Evolutionary conservation across 1,140 invertebrate species (phyloP), one percentile per base, ranked within the genome.

Genomic region (Heliothis virescens): DNA sequence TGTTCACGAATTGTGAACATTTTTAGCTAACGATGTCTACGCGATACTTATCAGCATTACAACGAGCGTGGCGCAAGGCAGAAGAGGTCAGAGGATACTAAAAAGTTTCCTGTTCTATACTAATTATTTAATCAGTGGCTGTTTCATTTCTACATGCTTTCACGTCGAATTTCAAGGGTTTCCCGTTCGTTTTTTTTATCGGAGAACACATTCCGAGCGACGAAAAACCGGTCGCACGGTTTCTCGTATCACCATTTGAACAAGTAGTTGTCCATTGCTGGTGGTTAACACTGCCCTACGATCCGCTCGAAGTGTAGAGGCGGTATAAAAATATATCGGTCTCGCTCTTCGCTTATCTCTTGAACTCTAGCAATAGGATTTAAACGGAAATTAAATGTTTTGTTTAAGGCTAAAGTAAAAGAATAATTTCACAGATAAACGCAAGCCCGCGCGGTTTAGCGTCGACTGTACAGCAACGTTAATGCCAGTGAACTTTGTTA

Each of bases 351-450:
- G 16, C 65, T 69, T 52, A 50, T 3, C 10, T n/a, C 48, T 48
- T 67, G 63, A 12, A 7, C 10, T 0, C 2, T 12, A 53, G 48
- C 1, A 15, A n/a, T 13, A 53, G 47, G 13, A 71, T 52, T 71
- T 53, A 52, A 71, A 53, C 48, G 67, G 67, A 71, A 71, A 71
- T 71, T 53, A 71, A 71, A 71, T 21, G 48, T 52, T 71, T 71
- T 26, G 67, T 71, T 12, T 53, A 29, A 52, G 15, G 48, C 4
- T 71, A n/a, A 50, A 26, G 67, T 21, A 50, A 71, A 71, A 71
- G 48, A 71, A 71, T 71, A 52, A 52, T 53, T 52, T 71, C 7
- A 18, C 29, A 69, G 67, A 71, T 71, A 53, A 71, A 71, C 67
- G 13, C 21, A 71, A 52, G 12, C 34, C 5, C 9, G 67, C 48